A percentile compares a stretch with the other conserved stretches of the same genome.
Conservation (phyloP, 1,140 invertebrate genomes). For the Dufourea novaeangliae region DNA sequence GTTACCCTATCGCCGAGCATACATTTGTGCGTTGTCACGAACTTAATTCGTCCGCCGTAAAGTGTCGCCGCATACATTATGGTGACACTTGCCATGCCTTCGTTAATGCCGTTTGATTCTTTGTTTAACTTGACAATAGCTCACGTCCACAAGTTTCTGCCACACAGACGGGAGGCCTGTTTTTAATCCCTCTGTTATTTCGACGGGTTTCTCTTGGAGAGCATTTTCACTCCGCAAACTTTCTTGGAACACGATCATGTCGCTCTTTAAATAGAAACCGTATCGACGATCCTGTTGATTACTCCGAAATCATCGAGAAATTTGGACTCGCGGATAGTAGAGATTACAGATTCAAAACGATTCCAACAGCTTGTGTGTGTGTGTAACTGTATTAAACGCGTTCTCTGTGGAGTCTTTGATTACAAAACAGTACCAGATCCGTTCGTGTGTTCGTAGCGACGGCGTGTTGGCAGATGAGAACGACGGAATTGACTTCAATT, state of each 20-base stretch:
- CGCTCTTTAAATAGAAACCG: too few species aligned
- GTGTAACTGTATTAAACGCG: not conserved
- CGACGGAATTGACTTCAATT: constrained; percentile 2
- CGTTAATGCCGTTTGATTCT: not conserved
- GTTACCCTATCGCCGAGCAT: not conserved
- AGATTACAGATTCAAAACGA: too few species aligned
- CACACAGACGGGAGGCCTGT: too few species aligned
- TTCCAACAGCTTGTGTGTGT: not conserved
- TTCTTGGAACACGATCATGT: not conserved
- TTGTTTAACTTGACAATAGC: constrained; percentile 10
- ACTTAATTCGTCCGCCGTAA: not conserved
- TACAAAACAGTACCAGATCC: not conserved
- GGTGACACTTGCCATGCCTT: not conserved
- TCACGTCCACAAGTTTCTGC: not conserved
- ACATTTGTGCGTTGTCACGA: not conserved
- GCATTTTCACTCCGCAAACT: not conserved
- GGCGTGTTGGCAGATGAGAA: not conserved
- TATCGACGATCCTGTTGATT: not conserved
- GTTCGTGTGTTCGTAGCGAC: not conserved
- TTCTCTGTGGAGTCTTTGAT: not conserved
- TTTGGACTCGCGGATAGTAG: not conserved
- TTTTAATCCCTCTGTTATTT: not conserved
- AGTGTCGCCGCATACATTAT: constrained; percentile 10
- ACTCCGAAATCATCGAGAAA: not conserved
- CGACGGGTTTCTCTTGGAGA: not conserved